Percentiles rank a stretch among this genome's conserved stretches.
Conservation (phyloP, 2,888 invertebrate species). For the Limnephilus auricula region DNA sequence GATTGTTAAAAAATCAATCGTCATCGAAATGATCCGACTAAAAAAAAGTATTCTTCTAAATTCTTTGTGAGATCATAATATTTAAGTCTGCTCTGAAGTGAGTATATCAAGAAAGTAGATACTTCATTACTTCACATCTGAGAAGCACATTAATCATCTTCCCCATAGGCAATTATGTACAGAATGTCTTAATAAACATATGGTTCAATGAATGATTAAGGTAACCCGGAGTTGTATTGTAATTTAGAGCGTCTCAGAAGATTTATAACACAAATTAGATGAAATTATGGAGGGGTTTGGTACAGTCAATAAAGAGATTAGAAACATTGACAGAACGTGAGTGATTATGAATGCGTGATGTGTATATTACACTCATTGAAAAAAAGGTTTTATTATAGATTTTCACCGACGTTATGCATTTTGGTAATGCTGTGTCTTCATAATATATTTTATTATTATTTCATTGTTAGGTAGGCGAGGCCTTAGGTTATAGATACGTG, state of each 20-base stretch:
- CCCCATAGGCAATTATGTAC: conserved; percentile 46
- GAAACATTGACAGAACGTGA: conserved; percentile 24
- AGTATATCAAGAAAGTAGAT: neutral
- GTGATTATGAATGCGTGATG: neutral
- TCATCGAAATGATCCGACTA: no score
- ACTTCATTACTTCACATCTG: conserved; percentile 29
- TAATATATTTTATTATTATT: neutral
- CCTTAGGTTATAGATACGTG: neutral
- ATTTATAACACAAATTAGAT: conserved; percentile 44
- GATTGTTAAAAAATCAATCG: neutral
- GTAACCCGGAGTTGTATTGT: conserved; percentile 44
- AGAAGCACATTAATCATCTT: conserved; percentile 49
- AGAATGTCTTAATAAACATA: conserved; percentile 58
- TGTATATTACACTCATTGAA: neutral
- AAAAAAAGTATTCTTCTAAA: no score
- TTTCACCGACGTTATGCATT: neutral
- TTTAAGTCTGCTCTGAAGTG: conserved; percentile 1
- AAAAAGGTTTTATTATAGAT: neutral
- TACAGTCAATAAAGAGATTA: conserved; percentile 29
- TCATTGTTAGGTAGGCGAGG: neutral
- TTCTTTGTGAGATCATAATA: neutral
- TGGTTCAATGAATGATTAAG: conserved; percentile 34
- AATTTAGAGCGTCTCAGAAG: conserved; percentile 27
- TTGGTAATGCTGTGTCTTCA: neutral
- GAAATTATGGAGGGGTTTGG: conserved; percentile 30